Base-by-base conservation (phyloP, 2,888 invertebrate genomes). In the Caenorhabditis afra region DNA sequence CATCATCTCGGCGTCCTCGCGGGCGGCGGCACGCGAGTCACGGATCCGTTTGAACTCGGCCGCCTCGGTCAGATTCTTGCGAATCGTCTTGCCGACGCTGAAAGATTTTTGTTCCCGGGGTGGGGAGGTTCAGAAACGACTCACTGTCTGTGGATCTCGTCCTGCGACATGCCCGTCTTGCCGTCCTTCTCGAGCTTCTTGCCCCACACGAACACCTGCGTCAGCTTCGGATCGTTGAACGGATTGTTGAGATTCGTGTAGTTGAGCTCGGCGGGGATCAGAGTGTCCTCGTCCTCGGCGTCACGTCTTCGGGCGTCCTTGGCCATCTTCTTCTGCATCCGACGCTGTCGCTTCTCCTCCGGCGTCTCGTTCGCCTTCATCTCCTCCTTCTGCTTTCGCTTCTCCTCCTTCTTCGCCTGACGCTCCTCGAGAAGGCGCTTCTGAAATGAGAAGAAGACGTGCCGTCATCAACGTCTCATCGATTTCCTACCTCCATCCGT, bases 181-280 rank as follows among this genome's bases (percentile, higher is more conserved):
- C 98, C 99, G 90, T 97, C 96, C 88, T 96, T 95, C 73, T 96
- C 94, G 57, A 97, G 92, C 91, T 99, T 99, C 91, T 98, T 98
- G 22, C 93, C 93, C 99, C 99, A 99, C 0, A 97, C 95, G 91
- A 99, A 99, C 0, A 96, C 95, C 39, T 97, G 94, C 5, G 97
- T 93, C 45, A 99, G 93, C 87, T 96, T 96, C 0, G 95, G 95
- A 92, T 99, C 99, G 0, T 98, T 98, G 91, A 98, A 99, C 0
- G 99, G 99, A 92, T 99, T 99, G 91, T 99, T 97, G 62, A 95
- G 95, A 91, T 99, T 97, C 0, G 98, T 97, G 90, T 98, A 99
- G 89, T 96, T 85, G 79, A 92, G 91, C 79, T 96, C 93, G 3
- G 84, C 73, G 2, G 87, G 86, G 41, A 88, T 84, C 14, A 68